Base-by-base conservation (phyloP, 1,140 invertebrate species). In the Halyomorpha halys region DNA sequence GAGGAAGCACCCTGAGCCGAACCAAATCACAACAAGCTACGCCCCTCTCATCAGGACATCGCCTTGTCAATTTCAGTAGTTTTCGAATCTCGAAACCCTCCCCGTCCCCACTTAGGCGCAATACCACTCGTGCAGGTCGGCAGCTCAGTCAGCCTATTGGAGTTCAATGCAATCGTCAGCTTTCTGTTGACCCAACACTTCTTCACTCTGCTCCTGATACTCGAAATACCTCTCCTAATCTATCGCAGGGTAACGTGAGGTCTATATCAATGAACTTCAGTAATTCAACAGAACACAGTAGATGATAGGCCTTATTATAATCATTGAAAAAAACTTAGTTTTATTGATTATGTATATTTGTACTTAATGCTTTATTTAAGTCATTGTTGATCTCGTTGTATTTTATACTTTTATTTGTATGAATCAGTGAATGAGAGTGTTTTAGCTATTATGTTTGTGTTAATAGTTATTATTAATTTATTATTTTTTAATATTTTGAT, bases 61-160 rank as follows among this genome's bases (percentile, higher is more conserved):
- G 68, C 18, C 60, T 69, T 18, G 70, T 69, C 25, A 70, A 68
- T 61, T 71, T 71, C 63, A 69, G 70, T 63, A 71, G 70, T 34
- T 71, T 71, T 44, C 53, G 70, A 15, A 67, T 70, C 18, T 68
- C 70, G 4, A 69, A 68, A 54, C 66, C 65, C 0, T 54, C 64
- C 14, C 65, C 65, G 13, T 69, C 68, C 16, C 63, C 67, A 5
- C 45, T 67, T 30, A 16, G 62, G 15, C 59, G 68, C 14, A 69
- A 66, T 44, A 64, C 68, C 15, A 64, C 65, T 11, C 18, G 63
- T 0, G 53, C 61, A 15, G 62, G 53, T 21, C 49, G 69, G 25
- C 61, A 66, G 23, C 47, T 63, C 23, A 65, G 63, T 15, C 63
- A 65, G 61, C 63, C 63, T 13, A 39, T 39, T 39, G 59, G 47